phyloP scores from a whole-genome alignment of 1,140 invertebrate genomes.

The Calephelis virginiensis region DNA sequence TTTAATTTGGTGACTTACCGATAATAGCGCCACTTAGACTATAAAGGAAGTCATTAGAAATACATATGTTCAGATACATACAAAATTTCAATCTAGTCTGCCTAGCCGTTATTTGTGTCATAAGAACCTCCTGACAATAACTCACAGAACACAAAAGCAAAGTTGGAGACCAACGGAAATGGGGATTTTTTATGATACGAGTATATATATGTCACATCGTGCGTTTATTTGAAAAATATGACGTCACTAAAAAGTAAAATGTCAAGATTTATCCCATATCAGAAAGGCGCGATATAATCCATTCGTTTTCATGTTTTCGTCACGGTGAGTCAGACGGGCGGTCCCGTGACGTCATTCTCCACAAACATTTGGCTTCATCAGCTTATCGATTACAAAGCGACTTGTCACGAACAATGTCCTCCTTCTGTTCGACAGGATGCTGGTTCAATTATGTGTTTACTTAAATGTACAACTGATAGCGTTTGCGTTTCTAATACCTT shows the following conservation, averaged over 20 bases:
- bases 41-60: no score
- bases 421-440: conserved; percentile 12
- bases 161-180: no score
- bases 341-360: conserved; percentile 3
- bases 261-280: neutral
- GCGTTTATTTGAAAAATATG: no score
- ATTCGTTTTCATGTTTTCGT: conserved; percentile 9
- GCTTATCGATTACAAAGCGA: conserved; percentile 14
- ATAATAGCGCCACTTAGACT: no score
- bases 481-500: neutral
- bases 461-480: neutral
- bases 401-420: conserved; percentile 6
- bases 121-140: no score
- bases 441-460: conserved; percentile 7
- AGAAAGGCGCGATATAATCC: neutral
- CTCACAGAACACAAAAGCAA: no score
- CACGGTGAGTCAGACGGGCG: conserved; percentile 11
- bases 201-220: no score
- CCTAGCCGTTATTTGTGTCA: no score
- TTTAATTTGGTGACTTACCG: no score
- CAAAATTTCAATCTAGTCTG: no score
- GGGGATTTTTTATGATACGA: no score
- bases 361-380: conserved; percentile 3
- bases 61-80: no score
- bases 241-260: neutral